Percentiles rank a stretch among this genome's conserved stretches.
Conservation (phyloP, 2,888 invertebrate species). For the Polydrusus cervinus region DNA sequence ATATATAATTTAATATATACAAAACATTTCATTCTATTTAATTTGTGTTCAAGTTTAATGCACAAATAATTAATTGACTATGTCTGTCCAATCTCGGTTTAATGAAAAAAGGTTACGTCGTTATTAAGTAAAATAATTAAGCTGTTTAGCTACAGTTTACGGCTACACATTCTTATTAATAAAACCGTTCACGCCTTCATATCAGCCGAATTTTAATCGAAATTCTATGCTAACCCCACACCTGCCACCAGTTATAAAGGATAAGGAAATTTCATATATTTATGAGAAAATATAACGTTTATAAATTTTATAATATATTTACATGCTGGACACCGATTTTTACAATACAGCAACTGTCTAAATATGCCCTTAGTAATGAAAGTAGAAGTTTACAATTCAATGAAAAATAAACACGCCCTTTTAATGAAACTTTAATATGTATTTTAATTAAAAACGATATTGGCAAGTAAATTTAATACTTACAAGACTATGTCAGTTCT, state of each 20-base stretch:
- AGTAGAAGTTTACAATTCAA: too few relatives aligned
- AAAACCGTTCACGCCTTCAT: slow-evolving; percentile 4
- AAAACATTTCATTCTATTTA: too few relatives aligned
- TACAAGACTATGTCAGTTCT: slow-evolving; percentile 56
- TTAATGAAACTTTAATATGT: too few relatives aligned
- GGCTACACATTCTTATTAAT: slow-evolving; percentile 4
- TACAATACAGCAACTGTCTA: too few relatives aligned
- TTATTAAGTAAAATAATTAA: slow-evolving; percentile 18
- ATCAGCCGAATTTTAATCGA: slow-evolving; percentile 12
- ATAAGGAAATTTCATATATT: not conserved
- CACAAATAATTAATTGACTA: slow-evolving; percentile 5
- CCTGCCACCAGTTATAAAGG: not conserved
- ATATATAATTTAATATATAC: too few relatives aligned
- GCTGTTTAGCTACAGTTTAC: slow-evolving; percentile 21
- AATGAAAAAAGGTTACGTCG: slow-evolving; percentile 13
- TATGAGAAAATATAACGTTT: too few relatives aligned
- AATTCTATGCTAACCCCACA: slow-evolving; percentile 9
- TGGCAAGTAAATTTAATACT: not conserved
- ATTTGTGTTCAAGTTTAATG: too few relatives aligned
- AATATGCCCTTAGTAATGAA: too few relatives aligned
- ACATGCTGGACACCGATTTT: too few relatives aligned
- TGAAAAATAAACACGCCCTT: too few relatives aligned
- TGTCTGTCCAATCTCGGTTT: not conserved
- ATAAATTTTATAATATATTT: too few relatives aligned
- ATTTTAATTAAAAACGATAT: not conserved